Conservation (phyloP, 2,888 invertebrate genomes). For the Brenthis ino region DNA sequence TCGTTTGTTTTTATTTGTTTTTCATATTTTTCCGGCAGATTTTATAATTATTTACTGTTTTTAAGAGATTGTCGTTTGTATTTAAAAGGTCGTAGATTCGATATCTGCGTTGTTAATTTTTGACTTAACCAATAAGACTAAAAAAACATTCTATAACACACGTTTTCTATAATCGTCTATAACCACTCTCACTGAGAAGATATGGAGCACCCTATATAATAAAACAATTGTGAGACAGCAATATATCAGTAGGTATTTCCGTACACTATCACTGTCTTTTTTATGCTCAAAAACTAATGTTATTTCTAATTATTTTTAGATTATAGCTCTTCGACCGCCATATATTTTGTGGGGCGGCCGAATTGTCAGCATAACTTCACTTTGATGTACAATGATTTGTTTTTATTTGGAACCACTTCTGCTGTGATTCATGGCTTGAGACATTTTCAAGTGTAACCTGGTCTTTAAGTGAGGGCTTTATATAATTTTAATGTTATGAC, state of each 20-base stretch:
- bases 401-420: conserved; percentile 77
- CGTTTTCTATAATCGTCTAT: no score
- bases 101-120: no score
- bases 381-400: conserved; percentile 80
- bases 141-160: no score
- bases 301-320: conserved; percentile 82
- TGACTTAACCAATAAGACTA: no score
- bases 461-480: conserved; percentile 70
- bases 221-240: conserved; percentile 62
- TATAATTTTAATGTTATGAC: conserved; percentile 70
- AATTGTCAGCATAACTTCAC: conserved; percentile 81
- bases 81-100: no score
- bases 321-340: conserved; percentile 79
- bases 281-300: conserved; percentile 82
- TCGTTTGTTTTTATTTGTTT: conserved; percentile 13
- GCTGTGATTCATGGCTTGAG: conserved; percentile 76
- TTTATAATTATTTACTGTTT: neutral
- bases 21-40: neutral
- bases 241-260: conserved; percentile 78
- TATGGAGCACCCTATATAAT: conserved; percentile 52
- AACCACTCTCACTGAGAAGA: no score
- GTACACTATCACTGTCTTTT: conserved; percentile 74
- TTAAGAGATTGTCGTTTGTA: no score
- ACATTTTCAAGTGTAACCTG: conserved; percentile 71
- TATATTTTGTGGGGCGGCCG: conserved; percentile 78